A percentile compares a stretch with the other conserved stretches of the same genome.
Conservation (phyloP, 1,140 invertebrate species). For the Caenorhabditis latens region DNA sequence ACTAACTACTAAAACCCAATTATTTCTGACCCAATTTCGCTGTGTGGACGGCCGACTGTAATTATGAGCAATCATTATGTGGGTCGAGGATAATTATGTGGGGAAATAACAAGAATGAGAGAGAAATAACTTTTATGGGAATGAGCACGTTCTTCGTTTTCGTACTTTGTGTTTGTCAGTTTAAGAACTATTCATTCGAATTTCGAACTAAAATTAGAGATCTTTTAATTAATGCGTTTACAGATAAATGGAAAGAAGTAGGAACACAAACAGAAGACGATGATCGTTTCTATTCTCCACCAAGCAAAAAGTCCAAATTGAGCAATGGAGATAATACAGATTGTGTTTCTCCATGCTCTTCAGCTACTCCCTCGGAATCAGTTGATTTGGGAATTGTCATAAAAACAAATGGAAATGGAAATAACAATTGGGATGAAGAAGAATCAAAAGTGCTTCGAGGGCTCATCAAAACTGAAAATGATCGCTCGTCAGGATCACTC, state of each 20-base stretch:
- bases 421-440: not conserved
- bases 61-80: not conserved
- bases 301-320: conserved; percentile 2
- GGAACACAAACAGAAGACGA: conserved; percentile 26
- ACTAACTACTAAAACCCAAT: not conserved
- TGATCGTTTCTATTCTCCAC: not conserved
- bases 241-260: not conserved
- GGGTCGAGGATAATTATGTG: conserved; percentile 22
- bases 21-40: not conserved
- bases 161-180: too few species aligned
- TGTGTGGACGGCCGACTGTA: not conserved
- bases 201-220: not conserved
- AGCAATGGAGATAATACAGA: not conserved
- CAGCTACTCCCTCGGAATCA: conserved; percentile 14
- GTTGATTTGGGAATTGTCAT: not conserved
- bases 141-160: too few species aligned
- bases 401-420: conserved; percentile 40
- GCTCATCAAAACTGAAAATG: conserved; percentile 25
- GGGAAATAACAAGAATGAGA: not conserved
- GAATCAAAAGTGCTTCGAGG: conserved; percentile 6
- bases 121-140: not conserved
- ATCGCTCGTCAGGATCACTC: too few species aligned
- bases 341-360: conserved; percentile 19
- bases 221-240: not conserved
- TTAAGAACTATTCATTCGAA: not conserved